A percentile compares a stretch with the other conserved stretches of the same genome.
These are phyloP conservation scores for Amphimedon queenslandica DNA, from an alignment of 37 sponge, comb jelly and placozoan genomes.

Conservation along the genomic window DNA sequence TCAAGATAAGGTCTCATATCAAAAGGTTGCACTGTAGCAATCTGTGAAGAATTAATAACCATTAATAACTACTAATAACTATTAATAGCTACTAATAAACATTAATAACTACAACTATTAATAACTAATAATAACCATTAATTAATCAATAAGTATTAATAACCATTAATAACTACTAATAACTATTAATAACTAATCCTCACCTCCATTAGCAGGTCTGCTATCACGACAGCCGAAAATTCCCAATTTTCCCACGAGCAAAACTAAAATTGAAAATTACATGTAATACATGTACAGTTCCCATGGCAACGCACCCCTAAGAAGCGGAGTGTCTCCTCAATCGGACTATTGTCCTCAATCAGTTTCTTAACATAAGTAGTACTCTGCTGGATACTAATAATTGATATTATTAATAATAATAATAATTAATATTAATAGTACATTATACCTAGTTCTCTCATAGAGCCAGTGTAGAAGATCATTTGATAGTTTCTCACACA, in stretches of 20 bases:
- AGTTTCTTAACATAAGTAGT: conserved; percentile 78
- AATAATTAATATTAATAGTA: background rate
- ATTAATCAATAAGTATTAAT: too few relatives aligned
- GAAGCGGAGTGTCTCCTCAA: conserved; percentile 69
- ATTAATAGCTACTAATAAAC: too few relatives aligned
- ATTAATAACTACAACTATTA: too few relatives aligned
- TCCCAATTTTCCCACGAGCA: conserved; percentile 84
- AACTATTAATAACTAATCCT: background rate
- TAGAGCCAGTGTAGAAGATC: conserved; percentile 64
- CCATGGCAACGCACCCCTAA: conserved; percentile 61
- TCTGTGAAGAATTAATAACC: too few relatives aligned
- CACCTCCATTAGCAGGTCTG: conserved; percentile 69
- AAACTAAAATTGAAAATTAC: too few relatives aligned
- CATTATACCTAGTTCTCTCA: conserved; percentile 51
- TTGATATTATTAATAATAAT: too few relatives aligned
- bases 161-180: too few relatives aligned
- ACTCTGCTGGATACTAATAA: conserved; percentile 35
- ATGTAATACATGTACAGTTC: too few relatives aligned
- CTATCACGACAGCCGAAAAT: conserved; percentile 67
- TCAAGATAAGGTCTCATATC: conserved; percentile 85
- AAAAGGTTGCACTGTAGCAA: conserved; percentile 62
- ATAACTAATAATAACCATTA: too few relatives aligned
- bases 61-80: too few relatives aligned
- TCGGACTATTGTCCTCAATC: conserved; percentile 66
- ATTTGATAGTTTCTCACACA: conserved; percentile 47